Base-by-base conservation (phyloP, 2,113 vertebrate species). In the Centropristis striata region DNA sequence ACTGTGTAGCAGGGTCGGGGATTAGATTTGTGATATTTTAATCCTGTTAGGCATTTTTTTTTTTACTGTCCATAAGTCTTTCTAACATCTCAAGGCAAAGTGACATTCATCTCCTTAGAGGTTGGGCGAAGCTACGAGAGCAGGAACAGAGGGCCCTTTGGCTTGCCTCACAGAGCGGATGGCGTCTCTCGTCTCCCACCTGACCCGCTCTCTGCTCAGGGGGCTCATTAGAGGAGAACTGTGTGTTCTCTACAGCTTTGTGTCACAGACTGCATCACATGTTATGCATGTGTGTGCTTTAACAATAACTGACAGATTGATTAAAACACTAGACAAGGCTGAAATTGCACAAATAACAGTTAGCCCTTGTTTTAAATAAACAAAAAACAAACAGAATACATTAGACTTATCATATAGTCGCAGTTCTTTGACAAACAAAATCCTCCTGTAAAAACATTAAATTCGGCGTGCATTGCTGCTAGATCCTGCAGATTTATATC, bases 1-100 rank as follows among this genome's bases (percentile, higher is more conserved):
- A 69, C 8, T 2, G 2, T 9, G 37, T 18, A 27, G 25, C 46
- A 44, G 36, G 8, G 28, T 10, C 0, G 7, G 67, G 74, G 79
- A 90, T 90, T 85, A 78, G 71, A 81, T 88, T 70, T 83, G n/a
- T 70, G 23, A 81, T 78, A 63, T 78, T 73, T 71, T 88, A 90
- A 92, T 88, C 80, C 77, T 39, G 39, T 86, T 82, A 81, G 36
- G 8, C 12, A 50, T 21, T 58, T 32, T 54, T 72, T 47, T 74
- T 75, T n/a, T 27, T 14, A 47, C 15, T 12, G 61, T 79, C 32
- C 65, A 64, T 78, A 44, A 70, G 66, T 70, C 72, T 60, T 53
- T 64, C 64, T 69, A 61, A 75, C 58, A 59, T 78, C 14, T 61
- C 1, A 32, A 71, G 51, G 46, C 42, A 68, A 71, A 75, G 64